phyloP scores from a whole-genome alignment of 37 sponge, comb jelly and placozoan genomes.

The Eunapius fragilis region DNA sequence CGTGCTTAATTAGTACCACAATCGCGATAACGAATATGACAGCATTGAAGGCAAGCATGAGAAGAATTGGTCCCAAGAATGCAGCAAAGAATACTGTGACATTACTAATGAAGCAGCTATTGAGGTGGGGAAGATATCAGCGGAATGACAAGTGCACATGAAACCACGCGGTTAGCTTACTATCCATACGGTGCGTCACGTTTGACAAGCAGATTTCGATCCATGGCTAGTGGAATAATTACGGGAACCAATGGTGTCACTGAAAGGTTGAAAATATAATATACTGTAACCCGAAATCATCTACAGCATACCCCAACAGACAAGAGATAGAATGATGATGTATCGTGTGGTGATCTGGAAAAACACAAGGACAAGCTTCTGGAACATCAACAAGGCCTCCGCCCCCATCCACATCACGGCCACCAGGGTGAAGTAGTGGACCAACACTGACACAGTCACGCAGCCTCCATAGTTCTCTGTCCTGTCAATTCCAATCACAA shows the following conservation, averaged over 20 bases:
- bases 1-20: background rate
- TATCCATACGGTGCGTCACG: too few species aligned
- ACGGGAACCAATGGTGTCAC: too few species aligned
- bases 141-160: too few species aligned
- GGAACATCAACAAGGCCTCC: constrained; percentile 42
- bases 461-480: constrained; percentile 18
- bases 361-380: constrained; percentile 39
- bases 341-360: constrained; percentile 3
- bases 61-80: constrained; percentile 16
- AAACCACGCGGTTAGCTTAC: too few species aligned
- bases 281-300: too few species aligned
- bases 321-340: constrained; percentile 9
- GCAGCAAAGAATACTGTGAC: constrained; percentile 22
- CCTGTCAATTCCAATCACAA: constrained; percentile 37
- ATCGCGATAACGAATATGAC: background rate
- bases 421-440: constrained; percentile 51
- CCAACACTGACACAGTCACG: constrained; percentile 21
- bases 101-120: constrained; percentile 29
- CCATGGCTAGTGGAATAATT: too few species aligned
- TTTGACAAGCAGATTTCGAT: too few species aligned
- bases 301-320: constrained; percentile 49
- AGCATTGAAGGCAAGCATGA: background rate
- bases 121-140: background rate
- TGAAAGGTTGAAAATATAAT: too few species aligned
- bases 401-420: constrained; percentile 46